Evolutionary conservation across 2,113 vertebrate species (phyloP).

Genomic region (Urocitellus parryii): DNA sequence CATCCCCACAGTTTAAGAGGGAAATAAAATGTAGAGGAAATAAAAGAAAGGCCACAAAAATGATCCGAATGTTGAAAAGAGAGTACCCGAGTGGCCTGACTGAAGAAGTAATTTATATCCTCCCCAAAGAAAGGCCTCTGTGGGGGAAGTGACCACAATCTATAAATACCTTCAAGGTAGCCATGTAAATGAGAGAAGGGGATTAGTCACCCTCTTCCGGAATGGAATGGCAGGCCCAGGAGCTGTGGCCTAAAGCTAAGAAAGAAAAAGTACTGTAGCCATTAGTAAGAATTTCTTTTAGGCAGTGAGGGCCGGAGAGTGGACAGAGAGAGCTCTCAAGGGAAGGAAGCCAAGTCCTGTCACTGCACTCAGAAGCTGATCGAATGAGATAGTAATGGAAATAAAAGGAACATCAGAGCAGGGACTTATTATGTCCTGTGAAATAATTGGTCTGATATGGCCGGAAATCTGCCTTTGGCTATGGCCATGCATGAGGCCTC

Average conservation of each 20-base stretch:
- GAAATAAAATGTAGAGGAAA: constrained; percentile 51
- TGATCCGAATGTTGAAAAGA: background rate
- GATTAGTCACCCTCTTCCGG: constrained; percentile 18
- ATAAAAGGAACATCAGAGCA: constrained; percentile 62
- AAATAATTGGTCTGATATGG: constrained; percentile 72
- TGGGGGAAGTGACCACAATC: constrained; percentile 37
- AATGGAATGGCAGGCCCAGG: background rate
- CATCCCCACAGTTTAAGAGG: background rate
- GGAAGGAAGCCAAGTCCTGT: constrained; percentile 51
- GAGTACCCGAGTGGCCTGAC: constrained; percentile 27
- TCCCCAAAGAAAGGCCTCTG: constrained; percentile 10
- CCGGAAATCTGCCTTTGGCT: constrained; percentile 60
- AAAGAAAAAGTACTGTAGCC: background rate
- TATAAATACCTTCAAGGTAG: constrained; percentile 72
- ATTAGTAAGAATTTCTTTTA: constrained; percentile 57
- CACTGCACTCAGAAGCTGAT: constrained; percentile 28
- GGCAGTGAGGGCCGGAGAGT: background rate
- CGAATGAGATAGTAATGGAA: constrained; percentile 66
- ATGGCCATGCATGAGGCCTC: constrained; percentile 8
- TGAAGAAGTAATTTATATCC: constrained; percentile 63
- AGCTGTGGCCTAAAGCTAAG: constrained; percentile 17
- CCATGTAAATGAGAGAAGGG: constrained; percentile 19
- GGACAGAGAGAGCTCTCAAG: background rate
- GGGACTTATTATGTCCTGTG: constrained; percentile 58
- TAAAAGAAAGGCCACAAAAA: constrained; percentile 75